Conservation (phyloP, 53 echinoderm and acorn worm species). For the Astropecten irregularis region DNA sequence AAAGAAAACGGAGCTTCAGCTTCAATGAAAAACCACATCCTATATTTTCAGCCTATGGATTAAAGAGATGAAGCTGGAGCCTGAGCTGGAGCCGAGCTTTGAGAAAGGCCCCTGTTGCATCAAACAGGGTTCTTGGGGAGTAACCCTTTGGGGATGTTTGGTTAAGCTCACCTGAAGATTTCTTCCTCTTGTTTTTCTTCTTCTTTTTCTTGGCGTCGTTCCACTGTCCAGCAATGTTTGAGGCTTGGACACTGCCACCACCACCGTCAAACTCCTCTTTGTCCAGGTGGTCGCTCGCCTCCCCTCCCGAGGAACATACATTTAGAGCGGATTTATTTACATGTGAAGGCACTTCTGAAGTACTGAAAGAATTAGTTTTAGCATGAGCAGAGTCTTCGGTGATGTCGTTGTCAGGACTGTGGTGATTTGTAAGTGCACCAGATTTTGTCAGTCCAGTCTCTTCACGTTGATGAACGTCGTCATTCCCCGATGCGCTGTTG, state of each 20-base stretch:
- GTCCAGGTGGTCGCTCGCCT: neutral
- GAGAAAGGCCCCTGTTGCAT: no score
- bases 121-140: no score
- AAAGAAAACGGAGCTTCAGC: no score
- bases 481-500: neutral
- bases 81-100: no score
- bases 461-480: neutral
- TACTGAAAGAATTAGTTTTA: constrained; percentile 15
- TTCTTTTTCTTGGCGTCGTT: constrained; percentile 38
- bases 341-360: constrained; percentile 45
- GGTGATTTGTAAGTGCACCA: constrained; percentile 2
- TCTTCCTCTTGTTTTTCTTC: constrained; percentile 43
- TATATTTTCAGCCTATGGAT: no score
- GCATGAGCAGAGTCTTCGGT: neutral
- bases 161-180: constrained; percentile 10
- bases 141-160: no score
- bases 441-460: neutral
- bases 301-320: neutral
- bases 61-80: no score
- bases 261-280: constrained; percentile 2
- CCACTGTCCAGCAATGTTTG: constrained; percentile 11
- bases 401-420: neutral
- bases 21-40: no score
- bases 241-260: neutral
- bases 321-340: constrained; percentile 13